Percentiles rank a stretch among this genome's conserved stretches.
Evolutionary conservation across 2,888 invertebrate species (phyloP).

Genomic region (Willowsia nigromaculata): DNA sequence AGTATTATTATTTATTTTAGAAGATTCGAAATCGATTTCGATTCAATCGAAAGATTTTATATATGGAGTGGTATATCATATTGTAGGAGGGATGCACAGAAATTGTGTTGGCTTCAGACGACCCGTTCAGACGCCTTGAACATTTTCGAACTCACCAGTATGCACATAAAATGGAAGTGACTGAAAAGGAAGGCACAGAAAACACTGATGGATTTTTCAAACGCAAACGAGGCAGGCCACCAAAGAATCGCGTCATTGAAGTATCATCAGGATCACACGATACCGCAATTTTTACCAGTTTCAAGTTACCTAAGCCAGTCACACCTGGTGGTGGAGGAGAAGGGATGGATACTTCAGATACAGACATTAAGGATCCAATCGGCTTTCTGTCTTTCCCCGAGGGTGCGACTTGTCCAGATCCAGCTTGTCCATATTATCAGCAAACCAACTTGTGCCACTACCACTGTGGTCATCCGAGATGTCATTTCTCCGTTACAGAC

Average conservation of each 20-base stretch:
- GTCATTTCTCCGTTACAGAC: conserved; percentile 89
- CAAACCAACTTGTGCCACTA: conserved; percentile 86
- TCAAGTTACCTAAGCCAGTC: conserved; percentile 90
- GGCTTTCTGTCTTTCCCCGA: conserved; percentile 79
- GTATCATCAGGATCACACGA: conserved; percentile 81
- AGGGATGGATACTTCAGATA: conserved; percentile 67
- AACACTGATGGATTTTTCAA: conserved; percentile 91
- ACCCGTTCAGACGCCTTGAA: conserved; percentile 89
- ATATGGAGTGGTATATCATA: conserved; percentile 1
- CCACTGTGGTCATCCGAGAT: conserved; percentile 91
- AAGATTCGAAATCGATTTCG: no score
- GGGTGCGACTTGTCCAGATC: conserved; percentile 87
- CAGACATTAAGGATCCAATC: conserved; percentile 78
- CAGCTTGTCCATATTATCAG: conserved; percentile 86
- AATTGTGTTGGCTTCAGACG: conserved; percentile 88
- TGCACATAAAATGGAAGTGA: conserved; percentile 83
- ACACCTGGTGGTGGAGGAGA: conserved; percentile 72
- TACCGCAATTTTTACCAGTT: conserved; percentile 92
- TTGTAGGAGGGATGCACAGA: conserved; percentile 89
- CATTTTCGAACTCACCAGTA: conserved; percentile 89
- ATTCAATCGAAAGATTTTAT: neutral
- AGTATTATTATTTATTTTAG: no score
- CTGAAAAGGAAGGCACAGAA: conserved; percentile 75
- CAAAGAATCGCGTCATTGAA: conserved; percentile 96
- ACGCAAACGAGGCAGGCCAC: conserved; percentile 96